phyloP scores from a whole-genome alignment of 2,797 vertebrate genomes.

The Enteromius mattozi region DNA sequence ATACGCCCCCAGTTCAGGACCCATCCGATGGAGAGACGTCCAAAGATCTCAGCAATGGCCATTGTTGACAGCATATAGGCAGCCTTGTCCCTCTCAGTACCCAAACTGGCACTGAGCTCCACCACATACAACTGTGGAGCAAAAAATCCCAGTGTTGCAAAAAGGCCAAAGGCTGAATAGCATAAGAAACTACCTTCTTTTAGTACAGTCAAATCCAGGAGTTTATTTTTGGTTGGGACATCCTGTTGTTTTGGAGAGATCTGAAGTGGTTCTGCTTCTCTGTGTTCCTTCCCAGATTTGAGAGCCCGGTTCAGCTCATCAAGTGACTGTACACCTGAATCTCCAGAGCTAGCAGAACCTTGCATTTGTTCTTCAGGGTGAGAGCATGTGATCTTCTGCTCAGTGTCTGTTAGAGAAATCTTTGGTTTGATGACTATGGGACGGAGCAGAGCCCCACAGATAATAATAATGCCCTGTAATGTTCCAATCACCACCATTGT shows the following conservation, averaged over 20 bases:
- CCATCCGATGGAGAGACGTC: slow-evolving; percentile 86
- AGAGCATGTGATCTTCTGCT: slow-evolving; percentile 38
- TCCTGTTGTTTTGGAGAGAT: slow-evolving; percentile 28
- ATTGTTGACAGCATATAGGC: slow-evolving; percentile 88
- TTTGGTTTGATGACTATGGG: slow-evolving; percentile 83
- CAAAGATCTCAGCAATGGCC: slow-evolving; percentile 90
- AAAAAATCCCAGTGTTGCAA: slow-evolving; percentile 94
- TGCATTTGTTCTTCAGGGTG: slow-evolving; percentile 20
- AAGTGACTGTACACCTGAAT: slow-evolving; percentile 88
- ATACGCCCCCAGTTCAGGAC: slow-evolving; percentile 80
- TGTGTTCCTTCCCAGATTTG: slow-evolving; percentile 34
- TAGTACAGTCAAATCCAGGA: slow-evolving; percentile 91
- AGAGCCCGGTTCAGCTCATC: slow-evolving; percentile 53
- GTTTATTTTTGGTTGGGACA: slow-evolving; percentile 56
- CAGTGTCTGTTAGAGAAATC: slow-evolving; percentile 22
- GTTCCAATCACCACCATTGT: slow-evolving; percentile 87
- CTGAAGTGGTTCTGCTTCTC: slow-evolving; percentile 15
- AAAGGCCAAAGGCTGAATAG: slow-evolving; percentile 94
- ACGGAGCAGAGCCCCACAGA: slow-evolving; percentile 87
- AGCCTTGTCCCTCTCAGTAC: slow-evolving; percentile 82
- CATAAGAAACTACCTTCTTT: slow-evolving; percentile 89
- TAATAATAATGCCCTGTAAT: slow-evolving; percentile 84
- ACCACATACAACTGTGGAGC: slow-evolving; percentile 93
- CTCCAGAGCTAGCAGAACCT: slow-evolving; percentile 83
- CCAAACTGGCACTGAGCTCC: slow-evolving; percentile 87